Conservation (phyloP, 2,888 invertebrate species). For the Odontothrips loti region DNA sequence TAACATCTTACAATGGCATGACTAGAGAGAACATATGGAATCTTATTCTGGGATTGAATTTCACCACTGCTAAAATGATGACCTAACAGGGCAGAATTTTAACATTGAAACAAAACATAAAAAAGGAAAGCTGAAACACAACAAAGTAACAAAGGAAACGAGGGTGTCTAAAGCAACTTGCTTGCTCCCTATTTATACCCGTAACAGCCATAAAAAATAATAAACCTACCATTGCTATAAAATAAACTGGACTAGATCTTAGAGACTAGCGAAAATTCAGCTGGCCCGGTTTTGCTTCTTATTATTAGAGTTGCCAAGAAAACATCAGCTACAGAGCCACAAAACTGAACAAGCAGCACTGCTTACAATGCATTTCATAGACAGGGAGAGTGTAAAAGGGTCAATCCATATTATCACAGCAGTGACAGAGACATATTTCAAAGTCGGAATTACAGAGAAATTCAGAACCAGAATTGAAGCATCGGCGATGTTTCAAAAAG, state of each 20-base stretch:
- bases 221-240: conserved; percentile 20
- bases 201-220: conserved; percentile 23
- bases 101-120: background rate
- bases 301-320: background rate
- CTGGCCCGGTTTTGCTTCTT: conserved; percentile 3
- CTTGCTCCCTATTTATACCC: conserved; percentile 21
- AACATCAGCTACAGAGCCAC: background rate
- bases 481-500: no score
- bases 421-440: conserved; percentile 1
- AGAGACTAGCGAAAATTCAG: conserved; percentile 20
- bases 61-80: background rate
- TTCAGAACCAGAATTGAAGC: no score
- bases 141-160: background rate
- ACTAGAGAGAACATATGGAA: background rate
- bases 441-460: background rate
- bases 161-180: conserved; percentile 4
- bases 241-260: conserved; percentile 20
- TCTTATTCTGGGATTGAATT: background rate
- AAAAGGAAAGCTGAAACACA: background rate
- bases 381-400: conserved; percentile 35
- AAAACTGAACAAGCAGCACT: background rate
- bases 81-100: background rate
- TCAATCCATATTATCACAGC: conserved; percentile 3
- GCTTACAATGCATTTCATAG: conserved; percentile 35
- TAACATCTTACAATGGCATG: background rate